Conservation (phyloP, 2,888 invertebrate genomes). For the Drosophila atripex region DNA sequence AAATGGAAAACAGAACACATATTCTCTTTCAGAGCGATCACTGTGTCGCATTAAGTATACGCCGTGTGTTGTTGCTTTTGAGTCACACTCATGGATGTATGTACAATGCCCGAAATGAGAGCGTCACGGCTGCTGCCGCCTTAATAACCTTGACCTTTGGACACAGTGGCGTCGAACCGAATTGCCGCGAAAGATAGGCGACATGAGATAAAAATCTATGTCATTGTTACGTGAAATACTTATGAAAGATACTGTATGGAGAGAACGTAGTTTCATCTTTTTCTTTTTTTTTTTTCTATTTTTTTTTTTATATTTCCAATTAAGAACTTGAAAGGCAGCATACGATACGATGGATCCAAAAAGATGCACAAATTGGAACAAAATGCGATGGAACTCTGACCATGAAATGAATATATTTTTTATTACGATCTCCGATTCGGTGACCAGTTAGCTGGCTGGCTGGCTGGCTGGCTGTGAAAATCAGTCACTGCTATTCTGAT, state of each 20-base stretch:
- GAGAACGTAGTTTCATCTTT: neutral
- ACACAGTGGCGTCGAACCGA: conserved; percentile 36
- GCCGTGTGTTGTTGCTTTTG: neutral
- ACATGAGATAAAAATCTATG: conserved; percentile 7
- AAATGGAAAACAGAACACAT: neutral
- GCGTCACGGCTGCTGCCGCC: conserved; percentile 3
- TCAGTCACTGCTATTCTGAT: conserved; percentile 11
- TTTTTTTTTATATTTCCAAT: conserved; percentile 19
- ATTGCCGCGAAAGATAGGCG: conserved; percentile 25
- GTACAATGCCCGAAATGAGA: conserved; percentile 12
- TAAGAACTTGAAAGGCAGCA: conserved; percentile 13
- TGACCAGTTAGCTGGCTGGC: no score
- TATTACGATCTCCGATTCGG: neutral
- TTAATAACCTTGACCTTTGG: conserved; percentile 35
- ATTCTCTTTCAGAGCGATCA: neutral
- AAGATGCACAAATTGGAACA: neutral
- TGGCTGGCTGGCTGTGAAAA: neutral
- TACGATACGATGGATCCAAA: conserved; percentile 2
- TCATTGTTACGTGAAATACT: conserved; percentile 3
- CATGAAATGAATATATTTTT: conserved; percentile 1
- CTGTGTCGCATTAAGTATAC: conserved; percentile 2
- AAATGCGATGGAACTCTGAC: neutral
- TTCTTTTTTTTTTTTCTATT: neutral
- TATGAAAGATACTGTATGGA: neutral
- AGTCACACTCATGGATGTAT: neutral